These are phyloP conservation scores for Oxytorus armatus DNA, from an alignment of 2,888 invertebrate species.

Conservation along the genomic window DNA sequence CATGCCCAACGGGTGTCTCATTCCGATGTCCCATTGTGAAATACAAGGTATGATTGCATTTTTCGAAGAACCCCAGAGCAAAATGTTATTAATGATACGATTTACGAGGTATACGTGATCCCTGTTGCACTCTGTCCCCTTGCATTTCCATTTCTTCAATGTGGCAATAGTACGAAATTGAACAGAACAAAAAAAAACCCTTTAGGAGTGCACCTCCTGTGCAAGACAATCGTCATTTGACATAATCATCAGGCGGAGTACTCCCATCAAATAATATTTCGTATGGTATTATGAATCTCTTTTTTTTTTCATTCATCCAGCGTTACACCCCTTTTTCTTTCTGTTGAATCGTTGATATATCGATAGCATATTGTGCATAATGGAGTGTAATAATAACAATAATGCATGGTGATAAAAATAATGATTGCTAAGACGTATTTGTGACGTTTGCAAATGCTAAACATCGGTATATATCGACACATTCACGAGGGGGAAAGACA, in stretches of 20 bases:
- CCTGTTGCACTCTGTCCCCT: constrained; percentile 21
- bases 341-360: constrained; percentile 15
- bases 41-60: constrained; percentile 34
- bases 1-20: constrained; percentile 44
- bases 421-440: constrained; percentile 3
- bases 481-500: constrained; percentile 7
- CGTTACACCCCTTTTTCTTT: constrained; percentile 35
- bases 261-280: constrained; percentile 42
- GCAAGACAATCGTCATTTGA: constrained; percentile 30
- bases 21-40: constrained; percentile 49
- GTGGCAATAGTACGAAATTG: constrained; percentile 14
- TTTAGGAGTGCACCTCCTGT: constrained; percentile 35
- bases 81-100: constrained; percentile 57
- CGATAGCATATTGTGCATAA: constrained; percentile 6
- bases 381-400: constrained; percentile 11
- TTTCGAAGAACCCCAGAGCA: constrained; percentile 22
- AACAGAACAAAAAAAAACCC: constrained; percentile 37
- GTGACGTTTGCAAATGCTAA: constrained; percentile 26
- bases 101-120: constrained; percentile 47
- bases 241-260: constrained; percentile 37
- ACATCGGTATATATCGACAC: constrained; percentile 30
- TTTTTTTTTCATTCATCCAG: constrained; percentile 26
- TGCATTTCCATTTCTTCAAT: constrained; percentile 43
- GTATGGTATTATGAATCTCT: constrained; percentile 25
- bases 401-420: not conserved